A percentile compares a stretch with the other conserved stretches of the same genome.
Conservation (phyloP, 1,140 invertebrate genomes). For the Drosophila nigromelanica region DNA sequence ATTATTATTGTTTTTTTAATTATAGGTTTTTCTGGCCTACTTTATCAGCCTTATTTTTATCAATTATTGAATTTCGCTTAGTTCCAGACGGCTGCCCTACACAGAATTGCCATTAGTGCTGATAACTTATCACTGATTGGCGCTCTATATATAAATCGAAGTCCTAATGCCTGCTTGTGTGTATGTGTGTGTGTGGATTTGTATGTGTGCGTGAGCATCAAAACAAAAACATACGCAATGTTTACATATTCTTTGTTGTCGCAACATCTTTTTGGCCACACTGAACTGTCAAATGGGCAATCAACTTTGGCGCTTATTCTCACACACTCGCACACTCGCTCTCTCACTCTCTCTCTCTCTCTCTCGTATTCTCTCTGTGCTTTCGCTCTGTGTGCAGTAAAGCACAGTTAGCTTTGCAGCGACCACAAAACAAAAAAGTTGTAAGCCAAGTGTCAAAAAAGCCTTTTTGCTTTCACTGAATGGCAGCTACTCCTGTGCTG, state of each 20-base stretch:
- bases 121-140: conserved; percentile 67
- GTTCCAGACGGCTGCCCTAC: conserved; percentile 56
- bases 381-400: conserved; percentile 51
- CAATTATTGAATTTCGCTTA: conserved; percentile 67
- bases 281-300: conserved; percentile 66
- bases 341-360: conserved; percentile 2
- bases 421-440: conserved; percentile 39
- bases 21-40: neutral
- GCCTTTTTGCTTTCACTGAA: conserved; percentile 45
- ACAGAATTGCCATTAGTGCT: conserved; percentile 53
- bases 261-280: conserved; percentile 51
- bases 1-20: conserved; percentile 2
- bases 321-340: neutral
- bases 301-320: conserved; percentile 55
- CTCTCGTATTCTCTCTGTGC: conserved; percentile 2
- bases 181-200: conserved; percentile 2
- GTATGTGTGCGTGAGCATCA: conserved; percentile 46
- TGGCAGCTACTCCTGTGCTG: conserved; percentile 11
- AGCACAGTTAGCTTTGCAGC: conserved; percentile 65
- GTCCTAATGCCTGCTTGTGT: conserved; percentile 8
- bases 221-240: conserved; percentile 77
- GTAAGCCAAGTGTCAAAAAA: conserved; percentile 51
- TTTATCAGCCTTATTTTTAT: conserved; percentile 18
- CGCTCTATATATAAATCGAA: conserved; percentile 23
- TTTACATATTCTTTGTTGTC: conserved; percentile 78